Evolutionary conservation across 2,888 invertebrate genomes (phyloP).

Genomic region (Dexiosoma caninum): DNA sequence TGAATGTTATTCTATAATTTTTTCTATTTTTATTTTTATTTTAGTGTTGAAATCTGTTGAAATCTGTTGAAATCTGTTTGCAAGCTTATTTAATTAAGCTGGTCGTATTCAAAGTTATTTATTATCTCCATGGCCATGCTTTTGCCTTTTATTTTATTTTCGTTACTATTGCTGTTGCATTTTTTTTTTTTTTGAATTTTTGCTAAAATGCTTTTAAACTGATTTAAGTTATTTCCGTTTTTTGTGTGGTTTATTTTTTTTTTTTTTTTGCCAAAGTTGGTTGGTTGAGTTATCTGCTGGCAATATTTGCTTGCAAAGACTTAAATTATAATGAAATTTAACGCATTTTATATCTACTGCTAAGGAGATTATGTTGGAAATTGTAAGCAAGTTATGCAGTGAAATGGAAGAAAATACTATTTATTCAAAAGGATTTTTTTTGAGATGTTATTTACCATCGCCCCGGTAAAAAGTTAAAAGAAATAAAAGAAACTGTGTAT

Average conservation of each 20-base stretch:
- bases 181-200: not conserved
- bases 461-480: too few relatives aligned
- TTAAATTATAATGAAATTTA: constrained; percentile 35
- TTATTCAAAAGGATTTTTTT: not conserved
- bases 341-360: constrained; percentile 50
- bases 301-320: constrained; percentile 21
- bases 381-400: not conserved
- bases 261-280: not conserved
- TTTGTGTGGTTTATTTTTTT: constrained; percentile 21
- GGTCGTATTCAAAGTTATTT: constrained; percentile 64
- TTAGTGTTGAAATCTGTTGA: constrained; percentile 55
- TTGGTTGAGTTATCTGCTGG: constrained; percentile 34
- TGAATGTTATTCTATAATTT: too few relatives aligned
- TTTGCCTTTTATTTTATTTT: constrained; percentile 39
- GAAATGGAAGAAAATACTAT: not conserved
- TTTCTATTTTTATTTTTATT: too few relatives aligned
- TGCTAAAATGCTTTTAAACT: constrained; percentile 33
- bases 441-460: too few relatives aligned
- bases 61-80: constrained; percentile 65
- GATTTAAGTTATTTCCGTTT: constrained; percentile 32
- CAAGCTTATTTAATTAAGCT: constrained; percentile 65
- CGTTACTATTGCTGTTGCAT: not conserved
- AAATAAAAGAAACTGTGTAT: too few relatives aligned
- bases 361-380: constrained; percentile 55
- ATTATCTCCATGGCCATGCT: constrained; percentile 58